Conservation (phyloP, 2,888 invertebrate species). For the Eristalinus aeneus region DNA sequence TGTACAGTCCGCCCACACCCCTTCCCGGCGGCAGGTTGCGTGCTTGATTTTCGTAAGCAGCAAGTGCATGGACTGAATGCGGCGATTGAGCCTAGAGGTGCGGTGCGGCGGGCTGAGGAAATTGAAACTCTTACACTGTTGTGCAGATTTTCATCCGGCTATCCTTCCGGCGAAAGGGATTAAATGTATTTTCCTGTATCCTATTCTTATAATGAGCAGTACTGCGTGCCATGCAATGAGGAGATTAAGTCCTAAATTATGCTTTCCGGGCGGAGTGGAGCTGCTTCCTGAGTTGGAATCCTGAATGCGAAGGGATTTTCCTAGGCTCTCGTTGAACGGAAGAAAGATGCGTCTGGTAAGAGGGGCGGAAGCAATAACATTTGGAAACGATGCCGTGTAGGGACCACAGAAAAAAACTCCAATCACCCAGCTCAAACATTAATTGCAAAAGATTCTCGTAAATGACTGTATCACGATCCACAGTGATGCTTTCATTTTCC, state of each 20-base stretch:
- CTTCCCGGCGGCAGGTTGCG: not conserved
- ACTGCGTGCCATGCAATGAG: constrained; percentile 9
- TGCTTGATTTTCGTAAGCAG: constrained; percentile 45
- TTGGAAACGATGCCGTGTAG: no score
- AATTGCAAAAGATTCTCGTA: no score
- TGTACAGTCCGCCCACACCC: not conserved
- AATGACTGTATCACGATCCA: no score
- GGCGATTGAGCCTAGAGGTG: not conserved
- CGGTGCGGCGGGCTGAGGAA: not conserved
- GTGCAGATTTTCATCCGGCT: constrained; percentile 36
- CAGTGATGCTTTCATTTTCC: not conserved
- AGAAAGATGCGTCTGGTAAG: not conserved
- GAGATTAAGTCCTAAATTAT: constrained; percentile 7
- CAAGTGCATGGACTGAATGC: not conserved
- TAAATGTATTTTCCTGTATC: constrained; percentile 43
- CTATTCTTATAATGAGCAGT: constrained; percentile 36
- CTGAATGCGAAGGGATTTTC: not conserved
- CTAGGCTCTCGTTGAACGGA: not conserved
- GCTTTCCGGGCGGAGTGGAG: not conserved
- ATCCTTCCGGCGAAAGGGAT: constrained; percentile 56
- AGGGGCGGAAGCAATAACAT: no score
- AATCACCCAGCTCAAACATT: no score
- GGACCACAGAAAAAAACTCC: no score
- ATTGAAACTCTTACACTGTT: constrained; percentile 26
- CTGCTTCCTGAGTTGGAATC: not conserved